Percentiles rank a stretch among this genome's conserved stretches.
These are phyloP conservation scores for Microctonus aethiopoides DNA, from an alignment of 2,888 invertebrate species.

Conservation along the genomic window DNA sequence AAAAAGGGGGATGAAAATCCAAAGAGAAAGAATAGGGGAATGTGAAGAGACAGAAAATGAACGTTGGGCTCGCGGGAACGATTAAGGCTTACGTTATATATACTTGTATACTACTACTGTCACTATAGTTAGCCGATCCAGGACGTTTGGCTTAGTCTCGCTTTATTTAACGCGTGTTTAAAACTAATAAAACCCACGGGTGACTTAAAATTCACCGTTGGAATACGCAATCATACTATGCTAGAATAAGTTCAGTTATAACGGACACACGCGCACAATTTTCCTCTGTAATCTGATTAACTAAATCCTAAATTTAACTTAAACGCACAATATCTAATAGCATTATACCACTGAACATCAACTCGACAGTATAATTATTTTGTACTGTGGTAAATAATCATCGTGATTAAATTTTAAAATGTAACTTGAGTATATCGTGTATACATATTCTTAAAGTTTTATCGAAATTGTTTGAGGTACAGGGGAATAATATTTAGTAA, in stretches of 20 bases:
- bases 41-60: constrained; percentile 41
- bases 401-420: neutral
- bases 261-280: constrained; percentile 4
- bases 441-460: neutral
- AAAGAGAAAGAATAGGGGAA: constrained; percentile 36
- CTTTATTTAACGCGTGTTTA: constrained; percentile 67
- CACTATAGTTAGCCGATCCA: constrained; percentile 51
- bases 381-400: neutral
- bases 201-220: constrained; percentile 36
- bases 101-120: neutral
- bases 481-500: neutral
- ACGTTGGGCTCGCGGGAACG: constrained; percentile 48
- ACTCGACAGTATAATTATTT: neutral
- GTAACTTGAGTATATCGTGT: neutral
- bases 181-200: constrained; percentile 61
- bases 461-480: neutral
- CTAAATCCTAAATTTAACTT: neutral
- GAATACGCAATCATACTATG: constrained; percentile 31
- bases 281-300: neutral
- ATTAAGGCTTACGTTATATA: constrained; percentile 55
- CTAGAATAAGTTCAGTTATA: neutral
- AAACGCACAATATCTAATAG: neutral
- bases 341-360: neutral
- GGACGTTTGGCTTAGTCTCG: constrained; percentile 54
- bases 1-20: constrained; percentile 20